phyloP scores from a whole-genome alignment of 2,888 invertebrate genomes.

The Sesia bembeciformis region DNA sequence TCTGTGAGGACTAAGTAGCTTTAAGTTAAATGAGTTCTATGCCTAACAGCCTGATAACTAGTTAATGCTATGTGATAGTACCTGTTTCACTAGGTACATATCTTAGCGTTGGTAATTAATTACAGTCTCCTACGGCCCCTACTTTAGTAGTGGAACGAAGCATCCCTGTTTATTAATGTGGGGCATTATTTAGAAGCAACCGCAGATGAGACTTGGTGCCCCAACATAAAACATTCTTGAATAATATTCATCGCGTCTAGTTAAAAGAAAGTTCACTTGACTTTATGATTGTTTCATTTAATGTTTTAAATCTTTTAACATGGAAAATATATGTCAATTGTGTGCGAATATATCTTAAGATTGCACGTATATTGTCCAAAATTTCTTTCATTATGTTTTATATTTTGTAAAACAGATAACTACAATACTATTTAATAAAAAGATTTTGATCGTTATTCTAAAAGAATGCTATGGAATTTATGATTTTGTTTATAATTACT shows the following conservation, averaged over 20 bases:
- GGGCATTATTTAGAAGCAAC: constrained; percentile 57
- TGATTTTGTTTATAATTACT: too few species aligned
- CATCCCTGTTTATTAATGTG: constrained; percentile 65
- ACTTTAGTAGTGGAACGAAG: constrained; percentile 38
- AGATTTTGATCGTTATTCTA: too few species aligned
- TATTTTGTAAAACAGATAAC: too few species aligned
- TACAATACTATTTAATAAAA: too few species aligned
- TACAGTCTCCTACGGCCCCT: constrained; percentile 47
- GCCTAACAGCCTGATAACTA: constrained; percentile 2
- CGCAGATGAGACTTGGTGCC: constrained; percentile 57
- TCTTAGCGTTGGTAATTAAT: constrained; percentile 52
- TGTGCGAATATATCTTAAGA: too few species aligned
- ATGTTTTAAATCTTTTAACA: too few species aligned
- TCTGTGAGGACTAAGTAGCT: too few species aligned
- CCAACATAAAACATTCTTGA: constrained; percentile 48
- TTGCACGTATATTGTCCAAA: too few species aligned
- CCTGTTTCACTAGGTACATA: constrained; percentile 33
- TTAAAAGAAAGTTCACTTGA: constrained; percentile 35
- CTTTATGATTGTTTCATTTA: not conserved
- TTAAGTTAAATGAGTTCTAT: too few species aligned
- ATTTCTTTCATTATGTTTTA: too few species aligned
- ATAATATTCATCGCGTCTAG: constrained; percentile 50
- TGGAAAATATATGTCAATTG: too few species aligned
- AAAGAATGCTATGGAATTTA: too few species aligned
- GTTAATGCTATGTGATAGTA: constrained; percentile 49